Evolutionary conservation across 2,888 invertebrate genomes (phyloP).

Genomic region (Netelia virgata): DNA sequence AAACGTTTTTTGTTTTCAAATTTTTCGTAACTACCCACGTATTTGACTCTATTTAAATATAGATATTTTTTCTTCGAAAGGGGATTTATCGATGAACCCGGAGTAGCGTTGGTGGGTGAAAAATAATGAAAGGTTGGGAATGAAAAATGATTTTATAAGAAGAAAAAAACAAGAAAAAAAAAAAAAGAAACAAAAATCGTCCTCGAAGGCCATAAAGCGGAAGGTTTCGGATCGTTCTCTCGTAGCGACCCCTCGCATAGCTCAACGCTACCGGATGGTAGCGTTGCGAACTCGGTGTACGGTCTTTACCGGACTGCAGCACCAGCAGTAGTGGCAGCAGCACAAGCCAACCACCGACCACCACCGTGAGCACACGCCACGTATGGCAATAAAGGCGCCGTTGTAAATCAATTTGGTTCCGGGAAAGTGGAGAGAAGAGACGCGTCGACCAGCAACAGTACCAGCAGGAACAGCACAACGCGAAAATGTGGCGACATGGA

Average conservation of each 20-base stretch:
- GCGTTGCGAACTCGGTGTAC: neutral
- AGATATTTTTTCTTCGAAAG: too few relatives aligned
- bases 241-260: neutral
- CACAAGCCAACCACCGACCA: slow-evolving; percentile 3
- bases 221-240: neutral
- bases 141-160: neutral
- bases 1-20: neutral
- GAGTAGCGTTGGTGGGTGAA: neutral
- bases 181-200: neutral
- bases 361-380: slow-evolving; percentile 44
- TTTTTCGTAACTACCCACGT: neutral
- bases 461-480: slow-evolving; percentile 36
- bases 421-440: slow-evolving; percentile 65
- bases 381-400: slow-evolving; percentile 70
- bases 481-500: slow-evolving; percentile 24
- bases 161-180: neutral
- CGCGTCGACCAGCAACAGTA: slow-evolving; percentile 37
- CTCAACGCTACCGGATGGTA: slow-evolving; percentile 6
- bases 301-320: slow-evolving; percentile 32
- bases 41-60: too few relatives aligned
- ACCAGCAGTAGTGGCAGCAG: slow-evolving; percentile 8
- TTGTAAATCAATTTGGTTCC: slow-evolving; percentile 69
- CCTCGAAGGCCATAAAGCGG: neutral
- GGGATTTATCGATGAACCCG: too few relatives aligned
- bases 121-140: neutral